Conservation (phyloP, 2,888 invertebrate species). For the Melolontha melolontha region DNA sequence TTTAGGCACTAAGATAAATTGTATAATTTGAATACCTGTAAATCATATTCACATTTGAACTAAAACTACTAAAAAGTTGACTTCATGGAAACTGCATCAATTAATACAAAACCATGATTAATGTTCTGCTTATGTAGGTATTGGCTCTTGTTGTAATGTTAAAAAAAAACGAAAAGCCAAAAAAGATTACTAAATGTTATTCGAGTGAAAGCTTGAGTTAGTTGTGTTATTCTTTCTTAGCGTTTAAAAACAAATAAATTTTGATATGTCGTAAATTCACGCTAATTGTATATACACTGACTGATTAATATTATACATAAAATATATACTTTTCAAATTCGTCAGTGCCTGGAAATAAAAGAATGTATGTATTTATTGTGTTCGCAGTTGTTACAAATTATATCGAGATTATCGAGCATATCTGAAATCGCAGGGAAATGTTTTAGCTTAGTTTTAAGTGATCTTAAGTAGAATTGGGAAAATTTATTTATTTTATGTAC, state of each 20-base stretch:
- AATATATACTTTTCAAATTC: conserved; percentile 57
- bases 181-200: conserved; percentile 20
- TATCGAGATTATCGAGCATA: conserved; percentile 34
- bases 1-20: too few species aligned
- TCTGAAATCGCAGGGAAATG: conserved; percentile 33
- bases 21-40: too few species aligned
- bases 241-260: conserved; percentile 3
- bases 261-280: conserved; percentile 38
- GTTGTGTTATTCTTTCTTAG: conserved; percentile 2
- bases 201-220: conserved; percentile 8
- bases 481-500: not conserved
- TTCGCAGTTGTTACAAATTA: conserved; percentile 41
- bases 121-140: conserved; percentile 27
- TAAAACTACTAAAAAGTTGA: too few species aligned
- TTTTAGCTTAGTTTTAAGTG: conserved; percentile 11
- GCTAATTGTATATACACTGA: conserved; percentile 59
- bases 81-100: conserved; percentile 6
- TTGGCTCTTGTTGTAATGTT: conserved; percentile 5
- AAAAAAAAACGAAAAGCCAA: not conserved
- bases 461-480: conserved; percentile 17
- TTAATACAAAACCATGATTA: conserved; percentile 6
- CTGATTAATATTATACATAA: conserved; percentile 54
- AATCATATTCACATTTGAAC: too few species aligned
- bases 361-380: conserved; percentile 50
- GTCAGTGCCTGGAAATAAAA: conserved; percentile 61